Evolutionary conservation across 2,797 vertebrate genomes (phyloP).

Genomic region (Bovichtus variegatus): DNA sequence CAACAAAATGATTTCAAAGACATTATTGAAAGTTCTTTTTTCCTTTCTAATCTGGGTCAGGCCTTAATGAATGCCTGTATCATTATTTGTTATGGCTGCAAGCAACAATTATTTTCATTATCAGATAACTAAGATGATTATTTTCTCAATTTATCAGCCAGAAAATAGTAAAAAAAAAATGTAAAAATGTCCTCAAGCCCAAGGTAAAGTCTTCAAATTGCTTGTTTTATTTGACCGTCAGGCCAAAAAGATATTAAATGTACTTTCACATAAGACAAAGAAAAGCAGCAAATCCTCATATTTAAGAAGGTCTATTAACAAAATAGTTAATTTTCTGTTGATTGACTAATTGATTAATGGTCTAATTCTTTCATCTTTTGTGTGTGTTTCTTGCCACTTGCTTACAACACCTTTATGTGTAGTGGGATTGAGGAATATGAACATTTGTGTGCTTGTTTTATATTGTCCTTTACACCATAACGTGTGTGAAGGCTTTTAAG

Average conservation of each 20-base stretch:
- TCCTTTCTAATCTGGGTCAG: not conserved
- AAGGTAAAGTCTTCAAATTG: not conserved
- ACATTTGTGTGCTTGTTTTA: not conserved
- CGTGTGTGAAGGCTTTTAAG: not conserved
- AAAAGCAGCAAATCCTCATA: not conserved
- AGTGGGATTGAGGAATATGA: not conserved
- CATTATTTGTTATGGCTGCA: not conserved
- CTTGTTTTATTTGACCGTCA: not conserved
- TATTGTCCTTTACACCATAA: not conserved
- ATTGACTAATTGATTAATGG: not conserved
- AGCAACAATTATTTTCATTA: not conserved
- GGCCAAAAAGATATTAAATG: not conserved
- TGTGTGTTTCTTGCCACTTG: not conserved
- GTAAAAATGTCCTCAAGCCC: not conserved
- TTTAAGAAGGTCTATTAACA: not conserved
- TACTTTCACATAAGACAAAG: not conserved
- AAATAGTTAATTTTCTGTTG: not conserved
- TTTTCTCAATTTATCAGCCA: not conserved
- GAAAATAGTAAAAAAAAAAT: not conserved
- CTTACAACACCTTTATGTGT: not conserved
- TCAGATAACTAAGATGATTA: not conserved
- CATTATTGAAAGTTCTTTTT: not conserved
- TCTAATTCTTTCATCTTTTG: not conserved
- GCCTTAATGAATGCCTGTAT: not conserved
- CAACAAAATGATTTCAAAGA: slow-evolving; percentile 1